A percentile compares a stretch with the other conserved stretches of the same genome.
These are phyloP conservation scores for Herpetotheres cachinnans DNA, from an alignment of 2,113 vertebrate species.

Conservation along the genomic window DNA sequence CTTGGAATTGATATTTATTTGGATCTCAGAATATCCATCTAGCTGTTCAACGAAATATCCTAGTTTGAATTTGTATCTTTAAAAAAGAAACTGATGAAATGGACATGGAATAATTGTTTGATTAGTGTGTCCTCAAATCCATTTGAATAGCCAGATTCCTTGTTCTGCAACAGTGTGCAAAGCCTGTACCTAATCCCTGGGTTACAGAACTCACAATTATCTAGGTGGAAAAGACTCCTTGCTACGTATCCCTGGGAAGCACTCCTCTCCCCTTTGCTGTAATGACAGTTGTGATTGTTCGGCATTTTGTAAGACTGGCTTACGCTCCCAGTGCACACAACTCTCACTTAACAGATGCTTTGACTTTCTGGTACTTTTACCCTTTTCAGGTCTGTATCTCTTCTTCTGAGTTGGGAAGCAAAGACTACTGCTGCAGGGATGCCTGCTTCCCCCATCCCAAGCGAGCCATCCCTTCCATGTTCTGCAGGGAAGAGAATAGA, in stretches of 20 bases:
- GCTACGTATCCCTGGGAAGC: not conserved
- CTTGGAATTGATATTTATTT: not conserved
- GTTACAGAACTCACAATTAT: not conserved
- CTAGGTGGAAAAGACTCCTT: not conserved
- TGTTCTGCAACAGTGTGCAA: not conserved
- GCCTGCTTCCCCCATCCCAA: not conserved
- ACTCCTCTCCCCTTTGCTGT: not conserved
- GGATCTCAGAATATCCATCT: not conserved
- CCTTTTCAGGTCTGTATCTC: not conserved
- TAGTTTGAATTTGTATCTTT: not conserved
- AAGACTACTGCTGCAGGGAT: not conserved
- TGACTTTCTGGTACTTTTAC: not conserved
- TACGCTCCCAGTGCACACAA: accelerated
- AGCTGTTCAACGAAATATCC: not conserved
- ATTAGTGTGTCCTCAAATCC: not conserved
- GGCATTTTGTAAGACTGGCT: not conserved
- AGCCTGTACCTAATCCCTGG: not conserved
- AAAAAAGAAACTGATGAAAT: not conserved
- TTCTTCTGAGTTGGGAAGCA: not conserved
- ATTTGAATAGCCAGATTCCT: not conserved
- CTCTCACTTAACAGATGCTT: not conserved
- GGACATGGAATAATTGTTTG: not conserved
- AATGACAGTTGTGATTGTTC: not conserved
- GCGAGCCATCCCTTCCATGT: not conserved
- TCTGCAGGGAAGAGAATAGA: not conserved